Evolutionary conservation across 2,888 invertebrate genomes (phyloP), one percentile per base, ranked within the genome.

Genomic region (Xylota sylvarum): DNA sequence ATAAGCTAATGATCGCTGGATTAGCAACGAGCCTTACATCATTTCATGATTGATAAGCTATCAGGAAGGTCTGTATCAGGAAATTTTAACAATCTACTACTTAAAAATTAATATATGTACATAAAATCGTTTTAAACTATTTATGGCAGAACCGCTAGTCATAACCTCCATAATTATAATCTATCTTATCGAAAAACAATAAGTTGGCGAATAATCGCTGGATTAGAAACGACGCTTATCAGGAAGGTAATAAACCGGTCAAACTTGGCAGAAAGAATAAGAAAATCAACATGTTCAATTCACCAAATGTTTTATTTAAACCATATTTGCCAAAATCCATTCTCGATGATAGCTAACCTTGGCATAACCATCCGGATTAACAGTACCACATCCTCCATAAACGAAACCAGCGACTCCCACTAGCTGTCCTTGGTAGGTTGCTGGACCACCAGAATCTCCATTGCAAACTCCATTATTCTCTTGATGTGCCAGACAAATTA

Each of bases 401-500:
- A 92, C 91, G 40, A 89, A 89, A 40, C 89, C 91, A 4, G 90
- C 90, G 9, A 90, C 58, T 32, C 90, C 92, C 1, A 90, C 88
- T 17, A 92, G 65, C 65, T 88, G 87, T 0, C 88, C 76, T 0
- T 88, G 23, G 10, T 89, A 90, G 1, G 89, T 88, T 9, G 91
- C 89, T 40, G 90, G 90, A n/a, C 90, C 89, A 6, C 92, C 92
- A 37, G 90, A 90, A 85, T 92, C 92, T 1, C 91, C 92, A 23
- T 89, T 89, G 56, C 91, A 91, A 17, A 90, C 89, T 19, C 92
- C 92, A 79, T 90, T 88, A 5, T 89, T 88, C 19, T 82, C 88
- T 12, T 62, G 73, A 46, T 90, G 90, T 12, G 82, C 40, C 69
- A 92, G 87, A 78, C 92, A 92, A 17, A 91, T 62, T 0, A 89